phyloP scores from a whole-genome alignment of 2,797 vertebrate species.

The Coilia nasus region DNA sequence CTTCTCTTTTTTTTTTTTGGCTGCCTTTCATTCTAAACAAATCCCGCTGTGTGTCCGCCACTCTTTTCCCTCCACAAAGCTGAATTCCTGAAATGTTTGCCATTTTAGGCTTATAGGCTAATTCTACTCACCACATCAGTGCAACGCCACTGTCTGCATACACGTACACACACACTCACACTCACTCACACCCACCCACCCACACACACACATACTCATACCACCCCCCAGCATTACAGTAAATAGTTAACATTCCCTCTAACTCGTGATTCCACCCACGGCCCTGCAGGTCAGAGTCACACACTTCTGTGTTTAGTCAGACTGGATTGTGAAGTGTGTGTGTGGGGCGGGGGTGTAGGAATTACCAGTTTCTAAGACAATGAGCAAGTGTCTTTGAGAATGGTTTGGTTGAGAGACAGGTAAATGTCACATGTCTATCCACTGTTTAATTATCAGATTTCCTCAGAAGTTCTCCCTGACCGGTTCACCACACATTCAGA shows the following conservation, averaged over 20 bases:
- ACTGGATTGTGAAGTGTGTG: not conserved
- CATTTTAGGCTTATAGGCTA: slow-evolving; percentile 29
- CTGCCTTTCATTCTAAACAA: slow-evolving; percentile 39
- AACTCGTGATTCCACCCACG: not conserved
- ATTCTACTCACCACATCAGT: slow-evolving; percentile 7
- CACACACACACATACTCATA: not conserved
- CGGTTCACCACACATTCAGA: no score
- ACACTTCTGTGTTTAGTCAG: not conserved
- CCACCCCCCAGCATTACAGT: slow-evolving; percentile 13
- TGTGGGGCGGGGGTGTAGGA: no score
- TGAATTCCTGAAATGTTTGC: slow-evolving; percentile 49
- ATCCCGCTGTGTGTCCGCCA: slow-evolving; percentile 39
- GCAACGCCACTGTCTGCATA: not conserved
- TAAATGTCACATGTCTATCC: no score
- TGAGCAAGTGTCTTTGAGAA: no score
- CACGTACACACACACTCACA: not conserved
- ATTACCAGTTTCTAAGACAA: no score
- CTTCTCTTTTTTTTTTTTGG: slow-evolving; percentile 13
- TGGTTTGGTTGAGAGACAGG: no score
- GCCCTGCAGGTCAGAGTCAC: slow-evolving; percentile 16
- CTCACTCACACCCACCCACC: not conserved
- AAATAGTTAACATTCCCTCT: not conserved
- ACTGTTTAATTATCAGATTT: no score
- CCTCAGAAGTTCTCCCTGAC: no score
- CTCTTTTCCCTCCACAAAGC: slow-evolving; percentile 34